Percentiles rank a stretch among this genome's conserved stretches.
Evolutionary conservation across 2,113 vertebrate genomes (phyloP).

Genomic region (Hydrochoerus hydrochaeris): DNA sequence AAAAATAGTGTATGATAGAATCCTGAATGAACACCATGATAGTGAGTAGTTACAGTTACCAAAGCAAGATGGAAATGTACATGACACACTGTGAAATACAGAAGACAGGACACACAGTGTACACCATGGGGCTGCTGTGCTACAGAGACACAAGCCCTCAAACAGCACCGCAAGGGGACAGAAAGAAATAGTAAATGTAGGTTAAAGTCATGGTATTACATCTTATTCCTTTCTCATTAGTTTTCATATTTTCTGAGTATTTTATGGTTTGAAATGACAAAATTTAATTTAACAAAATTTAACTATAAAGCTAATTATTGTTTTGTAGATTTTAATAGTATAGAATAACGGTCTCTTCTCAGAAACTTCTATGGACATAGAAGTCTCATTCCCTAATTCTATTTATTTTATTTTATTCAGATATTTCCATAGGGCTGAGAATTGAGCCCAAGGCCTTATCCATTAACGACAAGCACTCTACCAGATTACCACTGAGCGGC

Average conservation of each 20-base stretch:
- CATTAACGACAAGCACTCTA: not conserved
- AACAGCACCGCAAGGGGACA: not conserved
- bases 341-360: conserved; percentile 36
- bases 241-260: conserved; percentile 11
- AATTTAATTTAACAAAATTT: not conserved
- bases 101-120: not conserved
- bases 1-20: not conserved
- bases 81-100: not conserved
- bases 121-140: not conserved
- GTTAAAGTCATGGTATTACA: not conserved
- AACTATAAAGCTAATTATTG: conserved; percentile 31
- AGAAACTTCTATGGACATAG: not conserved
- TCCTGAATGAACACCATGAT: not conserved
- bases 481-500: not conserved
- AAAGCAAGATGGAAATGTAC: not conserved
- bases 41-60: not conserved
- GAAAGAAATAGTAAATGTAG: not conserved
- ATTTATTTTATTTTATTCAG: not conserved
- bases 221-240: not conserved
- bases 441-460: not conserved
- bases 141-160: not conserved
- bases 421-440: not conserved
- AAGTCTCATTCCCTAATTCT: conserved; percentile 13
- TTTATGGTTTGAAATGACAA: conserved; percentile 25
- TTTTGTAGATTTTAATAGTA: conserved; percentile 48